Conservation (phyloP, 2,797 vertebrate species). For the Bradypodion pumilum region DNA sequence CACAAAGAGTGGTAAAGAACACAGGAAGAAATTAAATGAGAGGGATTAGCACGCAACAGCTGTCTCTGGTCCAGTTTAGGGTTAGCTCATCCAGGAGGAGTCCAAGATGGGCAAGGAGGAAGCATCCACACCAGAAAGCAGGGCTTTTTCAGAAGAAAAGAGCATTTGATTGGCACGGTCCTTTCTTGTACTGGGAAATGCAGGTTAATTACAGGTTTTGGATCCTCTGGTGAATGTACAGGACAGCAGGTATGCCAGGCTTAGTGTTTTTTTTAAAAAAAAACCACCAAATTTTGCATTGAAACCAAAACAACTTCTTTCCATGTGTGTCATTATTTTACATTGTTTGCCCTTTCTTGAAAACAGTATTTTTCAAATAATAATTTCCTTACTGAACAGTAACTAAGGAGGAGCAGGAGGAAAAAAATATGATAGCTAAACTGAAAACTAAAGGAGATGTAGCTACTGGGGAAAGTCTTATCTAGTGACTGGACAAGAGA, state of each 20-base stretch:
- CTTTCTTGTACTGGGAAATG: neutral
- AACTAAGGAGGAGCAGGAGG: too few relatives aligned
- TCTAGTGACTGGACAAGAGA: neutral
- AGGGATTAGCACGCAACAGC: constrained; percentile 28
- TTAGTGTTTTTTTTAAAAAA: neutral
- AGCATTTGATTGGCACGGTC: neutral
- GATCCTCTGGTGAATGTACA: neutral
- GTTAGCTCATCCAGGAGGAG: neutral
- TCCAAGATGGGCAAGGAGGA: neutral
- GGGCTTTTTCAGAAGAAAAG: neutral
- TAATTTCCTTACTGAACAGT: neutral
- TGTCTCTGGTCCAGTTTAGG: constrained; percentile 21
- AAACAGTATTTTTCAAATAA: neutral
- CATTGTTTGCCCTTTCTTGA: neutral
- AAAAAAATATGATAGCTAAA: too few relatives aligned
- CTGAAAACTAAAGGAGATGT: too few relatives aligned
- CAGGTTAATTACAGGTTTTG: neutral
- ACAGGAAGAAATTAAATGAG: constrained; percentile 26
- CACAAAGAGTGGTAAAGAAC: neutral
- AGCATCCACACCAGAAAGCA: neutral
- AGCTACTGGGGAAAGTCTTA: too few relatives aligned
- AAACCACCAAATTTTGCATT: neutral
- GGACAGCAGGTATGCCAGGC: neutral
- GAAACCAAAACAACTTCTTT: neutral
- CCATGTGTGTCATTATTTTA: neutral